Evolutionary conservation across 2,797 vertebrate species (phyloP).

Genomic region (Spinus olivaceus): DNA sequence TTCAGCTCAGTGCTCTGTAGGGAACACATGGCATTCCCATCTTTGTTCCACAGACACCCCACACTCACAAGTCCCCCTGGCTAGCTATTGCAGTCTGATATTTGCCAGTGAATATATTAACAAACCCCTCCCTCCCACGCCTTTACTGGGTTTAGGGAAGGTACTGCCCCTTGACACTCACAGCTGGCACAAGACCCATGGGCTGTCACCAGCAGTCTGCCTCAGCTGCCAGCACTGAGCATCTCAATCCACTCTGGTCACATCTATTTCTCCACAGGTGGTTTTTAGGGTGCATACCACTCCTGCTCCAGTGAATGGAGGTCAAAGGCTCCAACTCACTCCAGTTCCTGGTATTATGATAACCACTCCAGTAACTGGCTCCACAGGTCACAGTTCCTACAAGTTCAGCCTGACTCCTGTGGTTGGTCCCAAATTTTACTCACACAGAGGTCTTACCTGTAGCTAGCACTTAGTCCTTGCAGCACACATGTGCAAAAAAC

Average conservation of each 20-base stretch:
- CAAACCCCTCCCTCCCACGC: rapidly evolving
- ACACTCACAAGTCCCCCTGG: too few relatives aligned
- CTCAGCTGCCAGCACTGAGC: not conserved
- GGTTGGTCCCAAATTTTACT: not conserved
- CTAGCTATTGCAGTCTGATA: not conserved
- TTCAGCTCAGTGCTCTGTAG: not conserved
- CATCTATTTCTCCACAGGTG: not conserved
- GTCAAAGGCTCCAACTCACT: not conserved
- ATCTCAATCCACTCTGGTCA: not conserved
- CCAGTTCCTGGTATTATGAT: not conserved
- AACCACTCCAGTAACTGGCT: not conserved
- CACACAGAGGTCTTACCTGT: not conserved
- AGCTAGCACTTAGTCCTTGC: not conserved
- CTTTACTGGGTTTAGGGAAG: not conserved
- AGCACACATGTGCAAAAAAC: not conserved
- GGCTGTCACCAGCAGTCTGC: not conserved
- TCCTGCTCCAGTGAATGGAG: not conserved
- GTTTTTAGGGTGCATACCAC: not conserved
- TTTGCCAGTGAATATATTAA: not conserved
- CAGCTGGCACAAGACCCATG: not conserved
- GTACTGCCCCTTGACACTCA: not conserved
- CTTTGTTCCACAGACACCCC: not conserved
- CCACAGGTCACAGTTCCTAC: too few relatives aligned
- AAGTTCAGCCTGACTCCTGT: not conserved
- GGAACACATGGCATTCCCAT: not conserved